Conservation (phyloP, 2,888 invertebrate species). For the Tubulanus polymorphus region DNA sequence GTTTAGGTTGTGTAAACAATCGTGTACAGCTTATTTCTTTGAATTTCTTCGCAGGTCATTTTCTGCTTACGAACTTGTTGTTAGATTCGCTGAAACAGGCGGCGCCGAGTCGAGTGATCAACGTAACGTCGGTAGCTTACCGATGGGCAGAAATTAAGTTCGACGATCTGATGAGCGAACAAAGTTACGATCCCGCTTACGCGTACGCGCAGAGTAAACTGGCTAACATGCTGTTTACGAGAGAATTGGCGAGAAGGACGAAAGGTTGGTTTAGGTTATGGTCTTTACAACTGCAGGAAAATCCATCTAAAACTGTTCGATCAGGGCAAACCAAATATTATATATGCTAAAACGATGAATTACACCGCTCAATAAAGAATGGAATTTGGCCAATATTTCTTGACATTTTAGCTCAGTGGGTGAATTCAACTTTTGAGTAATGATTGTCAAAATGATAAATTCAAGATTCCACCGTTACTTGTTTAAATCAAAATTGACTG, state of each 20-base stretch:
- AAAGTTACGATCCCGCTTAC: not conserved
- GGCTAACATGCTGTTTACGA: slow-evolving; percentile 46
- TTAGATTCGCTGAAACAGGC: slow-evolving; percentile 65
- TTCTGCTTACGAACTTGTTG: slow-evolving; percentile 74
- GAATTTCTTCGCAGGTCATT: slow-evolving; percentile 59
- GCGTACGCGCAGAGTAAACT: slow-evolving; percentile 45
- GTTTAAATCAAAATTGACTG: too few relatives aligned
- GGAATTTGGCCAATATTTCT: too few relatives aligned
- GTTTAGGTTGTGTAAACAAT: too few relatives aligned
- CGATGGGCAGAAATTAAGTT: slow-evolving; percentile 52
- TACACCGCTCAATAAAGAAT: too few relatives aligned
- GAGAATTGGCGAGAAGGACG: slow-evolving; percentile 34
- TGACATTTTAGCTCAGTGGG: too few relatives aligned
- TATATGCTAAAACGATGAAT: too few relatives aligned
- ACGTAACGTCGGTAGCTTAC: slow-evolving; percentile 87
- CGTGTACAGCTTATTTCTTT: not conserved
- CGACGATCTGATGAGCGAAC: slow-evolving; percentile 23
- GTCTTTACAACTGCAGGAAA: not conserved
- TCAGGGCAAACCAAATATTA: too few relatives aligned
- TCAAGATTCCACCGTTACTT: too few relatives aligned
- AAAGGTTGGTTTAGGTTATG: slow-evolving; percentile 24
- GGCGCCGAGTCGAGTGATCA: slow-evolving; percentile 68
- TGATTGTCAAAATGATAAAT: too few relatives aligned
- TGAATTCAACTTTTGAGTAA: too few relatives aligned
- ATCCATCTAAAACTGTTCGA: slow-evolving; percentile 3